Base-by-base conservation (phyloP, 2,888 invertebrate species). In the Eurytoma californica region DNA sequence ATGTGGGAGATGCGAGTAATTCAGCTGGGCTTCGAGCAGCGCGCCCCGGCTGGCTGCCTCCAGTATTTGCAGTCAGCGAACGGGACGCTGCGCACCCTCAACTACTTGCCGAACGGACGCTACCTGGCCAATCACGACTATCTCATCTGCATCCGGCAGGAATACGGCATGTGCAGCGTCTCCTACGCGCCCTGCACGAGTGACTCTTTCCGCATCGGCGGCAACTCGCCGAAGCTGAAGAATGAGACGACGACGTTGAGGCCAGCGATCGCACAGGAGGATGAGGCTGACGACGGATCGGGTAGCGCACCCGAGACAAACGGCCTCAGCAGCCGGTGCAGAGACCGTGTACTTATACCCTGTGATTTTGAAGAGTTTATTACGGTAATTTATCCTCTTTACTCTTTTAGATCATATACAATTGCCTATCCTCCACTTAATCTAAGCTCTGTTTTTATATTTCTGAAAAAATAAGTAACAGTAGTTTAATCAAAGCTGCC, bases 341-440 rank as follows among this genome's bases (percentile, higher is more conserved):
- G 91, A 16, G 96, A 96, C 87, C 92, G 94, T 68, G 93, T 96
- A 67, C 93, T 96, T 0, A 94, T 96, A 90, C 95, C 96, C 0
- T 96, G 96, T 85, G 96, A 96, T 86, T 94, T 95, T 75, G 96
- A 96, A 86, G 96, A 96, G 87, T 94, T 96, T 86, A 92, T 96
- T 79, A 94, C 94, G 91, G 95, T 91, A 85, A 83, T 16, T 13
- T 7, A 14, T 53, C 7, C 53, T 53, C 7, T 53, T 53, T 9
- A 3, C 16, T 2, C 16, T 5, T 5, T 3, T 51, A 51, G 51
- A 51, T n/a, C n/a, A n/a, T n/a, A n/a, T n/a, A n/a, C n/a, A n/a
- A n/a, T n/a, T n/a, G n/a, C n/a, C n/a, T n/a, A n/a, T n/a, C n/a
- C n/a, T n/a, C n/a, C 24, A 24, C 24, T 49, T 9, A 49, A 49